These are phyloP conservation scores for Sialia sialis DNA, from an alignment of 2,113 vertebrate species.

Conservation along the genomic window DNA sequence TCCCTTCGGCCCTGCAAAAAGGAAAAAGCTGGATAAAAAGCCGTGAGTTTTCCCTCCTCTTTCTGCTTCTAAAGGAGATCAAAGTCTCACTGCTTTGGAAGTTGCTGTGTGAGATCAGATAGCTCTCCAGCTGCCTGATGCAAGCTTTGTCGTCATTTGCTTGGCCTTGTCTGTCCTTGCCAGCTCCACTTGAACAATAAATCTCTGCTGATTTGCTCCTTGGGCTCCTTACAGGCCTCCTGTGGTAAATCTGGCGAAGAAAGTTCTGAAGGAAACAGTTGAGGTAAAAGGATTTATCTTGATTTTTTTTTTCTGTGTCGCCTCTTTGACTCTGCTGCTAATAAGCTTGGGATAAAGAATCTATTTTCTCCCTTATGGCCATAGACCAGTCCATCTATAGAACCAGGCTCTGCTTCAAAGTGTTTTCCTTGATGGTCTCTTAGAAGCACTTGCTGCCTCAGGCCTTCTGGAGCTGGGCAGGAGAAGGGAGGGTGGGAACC, in stretches of 20 bases:
- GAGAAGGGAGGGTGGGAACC: neutral
- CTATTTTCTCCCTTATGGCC: neutral
- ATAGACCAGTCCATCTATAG: neutral
- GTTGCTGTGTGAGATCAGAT: neutral
- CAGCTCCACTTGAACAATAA: neutral
- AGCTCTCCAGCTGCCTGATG: constrained; percentile 6
- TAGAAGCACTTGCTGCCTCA: neutral
- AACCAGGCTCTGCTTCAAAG: neutral
- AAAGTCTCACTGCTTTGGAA: neutral
- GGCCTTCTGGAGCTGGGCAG: neutral
- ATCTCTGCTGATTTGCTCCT: constrained; percentile 18
- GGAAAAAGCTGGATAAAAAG: constrained; percentile 77
- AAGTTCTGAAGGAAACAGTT: constrained; percentile 41
- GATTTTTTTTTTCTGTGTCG: neutral
- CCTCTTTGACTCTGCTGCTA: constrained; percentile 2
- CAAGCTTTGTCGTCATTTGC: neutral
- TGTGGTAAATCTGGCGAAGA: constrained; percentile 39
- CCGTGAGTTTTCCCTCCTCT: constrained; percentile 70
- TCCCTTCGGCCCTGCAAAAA: constrained; percentile 69
- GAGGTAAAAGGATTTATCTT: constrained; percentile 65
- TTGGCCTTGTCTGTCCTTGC: constrained; percentile 33
- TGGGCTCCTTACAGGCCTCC: constrained; percentile 58
- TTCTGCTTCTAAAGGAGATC: neutral
- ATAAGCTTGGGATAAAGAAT: constrained; percentile 6
- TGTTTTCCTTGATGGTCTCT: neutral